Percentiles rank a stretch among this genome's conserved stretches.
Evolutionary conservation across 2,113 vertebrate species (phyloP).

Genomic region (Lota lota): DNA sequence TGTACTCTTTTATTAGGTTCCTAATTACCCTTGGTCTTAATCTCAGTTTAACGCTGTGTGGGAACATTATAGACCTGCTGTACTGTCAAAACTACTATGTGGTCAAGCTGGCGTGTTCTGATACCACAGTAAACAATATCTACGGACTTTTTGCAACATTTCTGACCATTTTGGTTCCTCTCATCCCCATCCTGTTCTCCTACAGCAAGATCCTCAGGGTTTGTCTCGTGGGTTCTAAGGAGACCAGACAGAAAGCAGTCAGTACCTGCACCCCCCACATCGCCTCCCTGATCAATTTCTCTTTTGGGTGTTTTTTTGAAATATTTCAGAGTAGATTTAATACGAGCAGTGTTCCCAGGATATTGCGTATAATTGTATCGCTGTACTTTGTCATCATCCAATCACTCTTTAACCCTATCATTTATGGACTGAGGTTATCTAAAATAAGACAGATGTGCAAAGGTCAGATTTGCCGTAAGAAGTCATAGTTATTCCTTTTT

Average conservation of each 20-base stretch:
- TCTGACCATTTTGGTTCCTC: constrained; percentile 16
- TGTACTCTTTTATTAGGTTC: constrained; percentile 21
- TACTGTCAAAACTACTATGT: constrained; percentile 53
- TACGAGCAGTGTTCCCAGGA: neutral
- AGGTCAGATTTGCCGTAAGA: too few relatives aligned
- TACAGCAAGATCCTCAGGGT: constrained; percentile 23
- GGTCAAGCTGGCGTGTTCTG: constrained; percentile 41
- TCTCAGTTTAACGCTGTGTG: constrained; percentile 40
- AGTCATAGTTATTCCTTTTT: too few relatives aligned
- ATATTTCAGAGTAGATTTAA: too few relatives aligned
- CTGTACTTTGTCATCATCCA: constrained; percentile 26
- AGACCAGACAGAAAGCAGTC: too few relatives aligned
- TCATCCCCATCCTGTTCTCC: constrained; percentile 15
- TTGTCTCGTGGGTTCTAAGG: constrained; percentile 14
- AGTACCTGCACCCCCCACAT: too few relatives aligned
- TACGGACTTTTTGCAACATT: constrained; percentile 17
- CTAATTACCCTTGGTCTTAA: constrained; percentile 20
- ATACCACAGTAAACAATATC: constrained; percentile 35
- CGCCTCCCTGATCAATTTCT: too few relatives aligned
- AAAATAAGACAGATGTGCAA: neutral
- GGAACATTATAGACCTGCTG: constrained; percentile 44
- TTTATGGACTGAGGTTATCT: constrained; percentile 23
- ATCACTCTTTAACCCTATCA: constrained; percentile 29
- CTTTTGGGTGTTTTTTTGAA: too few relatives aligned
- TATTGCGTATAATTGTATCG: constrained; percentile 7